Evolutionary conservation across 1,140 invertebrate genomes (phyloP), one percentile per base, ranked within the genome.

Genomic region (Euwallacea similis): DNA sequence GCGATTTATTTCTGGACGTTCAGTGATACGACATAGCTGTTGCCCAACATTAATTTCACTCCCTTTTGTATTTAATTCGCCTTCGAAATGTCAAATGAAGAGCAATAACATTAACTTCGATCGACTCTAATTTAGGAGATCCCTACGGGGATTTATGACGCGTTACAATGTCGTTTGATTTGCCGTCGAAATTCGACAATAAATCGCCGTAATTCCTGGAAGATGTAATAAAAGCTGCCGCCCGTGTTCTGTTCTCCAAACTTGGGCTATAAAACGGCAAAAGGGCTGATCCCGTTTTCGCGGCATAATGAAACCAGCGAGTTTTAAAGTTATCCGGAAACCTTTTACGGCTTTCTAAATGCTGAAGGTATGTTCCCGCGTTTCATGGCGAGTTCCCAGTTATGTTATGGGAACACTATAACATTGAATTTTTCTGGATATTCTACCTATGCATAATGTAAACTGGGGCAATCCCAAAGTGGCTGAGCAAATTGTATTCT

Each of bases 161-260:
- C 59, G 55, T 69, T 69, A 69, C 67, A 69, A 54, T 69, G 58
- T 62, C 67, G 59, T 69, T 69, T 62, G 67, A 69, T 69, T 59
- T 60, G 56, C 58, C 67, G 21, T 33, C 21, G 21, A 33, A 33
- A 33, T 33, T 33, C 21, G 46, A 54, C 67, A 33, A 69, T 69
- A 69, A 69, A 69, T 69, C 67, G 46, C 58, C 21, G 47, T 69
- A 62, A 69, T 60, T 55, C 46, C 59, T 46, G 16, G 60, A 62
- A 69, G 47, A 69, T 55, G 67, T 69, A 69, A 69, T 69, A 69
- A 68, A 69, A 69, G 67, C 67, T 69, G 44, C 60, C 50, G 67
- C 10, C 54, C 11, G 42, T 60, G 67, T 55, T 69, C 42, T 58
- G 44, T 61, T 54, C 59, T 62, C 44, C 33, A 43, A 69, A 69